A percentile compares a stretch with the other conserved stretches of the same genome.
Conservation (phyloP, 2,113 vertebrate genomes). For the Chaetura pelagica region DNA sequence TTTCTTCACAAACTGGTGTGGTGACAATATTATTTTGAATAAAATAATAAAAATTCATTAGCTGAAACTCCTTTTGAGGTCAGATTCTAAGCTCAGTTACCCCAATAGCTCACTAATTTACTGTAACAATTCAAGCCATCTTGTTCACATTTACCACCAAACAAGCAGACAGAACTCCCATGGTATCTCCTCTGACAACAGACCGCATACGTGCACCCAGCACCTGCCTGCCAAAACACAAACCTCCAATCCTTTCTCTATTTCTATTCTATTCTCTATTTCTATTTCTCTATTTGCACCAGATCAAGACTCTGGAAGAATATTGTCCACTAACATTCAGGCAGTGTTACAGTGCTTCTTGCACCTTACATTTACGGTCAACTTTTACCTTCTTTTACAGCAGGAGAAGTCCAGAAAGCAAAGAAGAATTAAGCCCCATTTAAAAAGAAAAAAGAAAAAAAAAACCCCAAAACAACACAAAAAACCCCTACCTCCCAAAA, state of each 20-base stretch:
- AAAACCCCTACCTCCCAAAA: background rate
- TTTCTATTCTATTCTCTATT: too few species aligned
- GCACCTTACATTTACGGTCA: background rate
- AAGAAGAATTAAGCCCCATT: background rate
- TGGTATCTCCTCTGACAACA: background rate
- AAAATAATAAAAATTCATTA: background rate
- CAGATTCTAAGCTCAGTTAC: background rate
- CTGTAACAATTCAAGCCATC: background rate
- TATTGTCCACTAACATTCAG: background rate
- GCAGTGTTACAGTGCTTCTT: background rate
- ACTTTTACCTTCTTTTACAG: background rate
- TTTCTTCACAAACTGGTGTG: background rate
- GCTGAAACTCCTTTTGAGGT: background rate
- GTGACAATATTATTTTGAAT: background rate
- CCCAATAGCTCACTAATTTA: background rate
- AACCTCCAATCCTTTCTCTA: background rate
- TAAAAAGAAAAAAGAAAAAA: background rate
- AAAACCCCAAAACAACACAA: too few species aligned
- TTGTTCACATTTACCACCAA: background rate
- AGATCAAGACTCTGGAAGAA: background rate
- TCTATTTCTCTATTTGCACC: background rate
- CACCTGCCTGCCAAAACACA: background rate
- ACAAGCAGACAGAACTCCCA: background rate
- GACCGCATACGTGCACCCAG: accelerated
- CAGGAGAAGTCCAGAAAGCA: background rate